Percentiles rank a stretch among this genome's conserved stretches.
These are phyloP conservation scores for Thereva unica DNA, from an alignment of 2,888 invertebrate genomes.

Conservation along the genomic window DNA sequence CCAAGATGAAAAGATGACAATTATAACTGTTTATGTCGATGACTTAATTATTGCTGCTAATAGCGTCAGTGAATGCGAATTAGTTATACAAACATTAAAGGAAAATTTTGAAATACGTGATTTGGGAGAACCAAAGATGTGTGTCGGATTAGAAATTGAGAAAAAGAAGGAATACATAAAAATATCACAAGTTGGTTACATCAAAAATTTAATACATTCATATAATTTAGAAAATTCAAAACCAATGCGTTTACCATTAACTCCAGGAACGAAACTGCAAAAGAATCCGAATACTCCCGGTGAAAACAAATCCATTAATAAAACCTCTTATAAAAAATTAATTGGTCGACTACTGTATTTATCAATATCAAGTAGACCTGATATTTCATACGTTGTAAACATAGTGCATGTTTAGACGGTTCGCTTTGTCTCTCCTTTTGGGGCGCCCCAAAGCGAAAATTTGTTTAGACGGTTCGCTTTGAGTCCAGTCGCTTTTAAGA, in stretches of 20 bases:
- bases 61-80: not conserved
- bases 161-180: not conserved
- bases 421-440: no score
- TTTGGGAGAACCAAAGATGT: not conserved
- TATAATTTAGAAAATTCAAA: not conserved
- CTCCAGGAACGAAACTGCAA: not conserved
- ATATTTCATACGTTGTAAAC: slow-evolving; percentile 26
- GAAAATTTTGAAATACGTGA: not conserved
- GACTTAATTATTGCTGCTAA: not conserved
- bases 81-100: not conserved
- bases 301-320: not conserved
- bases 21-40: not conserved
- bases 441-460: no score
- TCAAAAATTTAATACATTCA: not conserved
- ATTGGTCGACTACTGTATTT: not conserved
- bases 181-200: not conserved
- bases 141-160: not conserved
- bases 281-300: not conserved
- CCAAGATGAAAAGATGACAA: not conserved
- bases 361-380: not conserved
- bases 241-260: not conserved
- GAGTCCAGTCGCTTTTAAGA: no score
- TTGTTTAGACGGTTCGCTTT: no score
- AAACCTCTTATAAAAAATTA: no score
- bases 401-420: no score